phyloP scores from a whole-genome alignment of 64 coral and sea anemone species.

The Cladopsammia gracilis region DNA sequence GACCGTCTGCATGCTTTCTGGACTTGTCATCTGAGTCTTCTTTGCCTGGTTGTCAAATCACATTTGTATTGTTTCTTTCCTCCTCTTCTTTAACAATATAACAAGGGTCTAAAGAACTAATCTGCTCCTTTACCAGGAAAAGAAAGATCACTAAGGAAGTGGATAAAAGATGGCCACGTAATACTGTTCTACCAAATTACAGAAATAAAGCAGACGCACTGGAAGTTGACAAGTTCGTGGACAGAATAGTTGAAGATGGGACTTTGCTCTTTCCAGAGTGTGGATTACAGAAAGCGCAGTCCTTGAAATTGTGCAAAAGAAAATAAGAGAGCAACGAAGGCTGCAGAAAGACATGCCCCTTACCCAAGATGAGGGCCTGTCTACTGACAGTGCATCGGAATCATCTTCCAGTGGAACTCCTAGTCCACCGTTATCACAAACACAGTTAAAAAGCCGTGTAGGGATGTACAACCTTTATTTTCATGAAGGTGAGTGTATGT shows the following conservation, averaged over 20 bases:
- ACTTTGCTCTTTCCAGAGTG: not conserved
- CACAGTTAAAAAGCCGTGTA: too few relatives aligned
- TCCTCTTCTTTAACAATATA: too few relatives aligned
- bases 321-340: not conserved
- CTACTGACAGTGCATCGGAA: not conserved
- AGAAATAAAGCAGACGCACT: constrained; percentile 17
- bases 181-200: not conserved
- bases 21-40: too few relatives aligned
- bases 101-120: too few relatives aligned
- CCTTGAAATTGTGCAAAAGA: not conserved
- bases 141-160: constrained; percentile 5
- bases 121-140: not conserved
- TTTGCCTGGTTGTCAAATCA: too few relatives aligned
- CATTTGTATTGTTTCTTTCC: not conserved
- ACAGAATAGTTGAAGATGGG: not conserved
- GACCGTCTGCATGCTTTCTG: too few relatives aligned
- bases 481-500: too few relatives aligned
- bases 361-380: not conserved
- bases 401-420: not conserved
- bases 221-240: not conserved
- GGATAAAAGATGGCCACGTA: constrained; percentile 4
- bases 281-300: not conserved
- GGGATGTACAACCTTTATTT: too few relatives aligned
- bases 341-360: not conserved
- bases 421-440: not conserved